Percentiles rank a stretch among this genome's conserved stretches.
These are phyloP conservation scores for Paelopatides confundens DNA, from an alignment of 53 echinoderm and acorn worm species.

Conservation along the genomic window DNA sequence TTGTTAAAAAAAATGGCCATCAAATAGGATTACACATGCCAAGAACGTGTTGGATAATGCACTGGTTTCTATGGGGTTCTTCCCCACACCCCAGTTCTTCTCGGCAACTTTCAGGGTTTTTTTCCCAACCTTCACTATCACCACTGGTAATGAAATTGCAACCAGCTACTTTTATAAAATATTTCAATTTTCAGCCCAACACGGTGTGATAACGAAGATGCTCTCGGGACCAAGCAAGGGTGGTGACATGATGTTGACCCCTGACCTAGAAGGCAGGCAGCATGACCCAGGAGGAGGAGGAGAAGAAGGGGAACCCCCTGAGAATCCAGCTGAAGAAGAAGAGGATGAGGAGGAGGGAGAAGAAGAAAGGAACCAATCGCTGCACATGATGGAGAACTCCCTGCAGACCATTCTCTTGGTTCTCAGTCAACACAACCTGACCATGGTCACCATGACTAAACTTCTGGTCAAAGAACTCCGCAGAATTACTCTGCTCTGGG, in stretches of 20 bases:
- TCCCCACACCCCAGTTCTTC: too few relatives aligned
- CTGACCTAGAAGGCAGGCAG: neutral
- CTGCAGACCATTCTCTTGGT: conserved; percentile 78
- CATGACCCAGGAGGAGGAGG: neutral
- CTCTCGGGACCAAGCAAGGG: conserved; percentile 46
- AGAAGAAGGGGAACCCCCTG: neutral
- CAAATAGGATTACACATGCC: too few relatives aligned
- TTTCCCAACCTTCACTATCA: too few relatives aligned
- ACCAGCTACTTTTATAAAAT: too few relatives aligned
- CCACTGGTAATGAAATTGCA: too few relatives aligned
- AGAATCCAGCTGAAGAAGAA: conserved; percentile 10
- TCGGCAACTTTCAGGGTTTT: too few relatives aligned
- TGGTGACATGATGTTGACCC: neutral
- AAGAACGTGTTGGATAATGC: too few relatives aligned
- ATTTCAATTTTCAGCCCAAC: conserved; percentile 39
- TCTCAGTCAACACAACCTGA: conserved; percentile 79
- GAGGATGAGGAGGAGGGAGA: conserved; percentile 61
- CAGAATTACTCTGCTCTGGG: conserved; percentile 91
- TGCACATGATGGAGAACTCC: conserved; percentile 92
- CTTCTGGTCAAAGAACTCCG: conserved; percentile 86
- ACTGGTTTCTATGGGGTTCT: too few relatives aligned
- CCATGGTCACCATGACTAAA: conserved; percentile 77
- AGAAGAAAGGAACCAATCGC: conserved; percentile 82
- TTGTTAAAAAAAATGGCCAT: too few relatives aligned
- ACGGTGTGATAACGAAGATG: conserved; percentile 70